phyloP scores from a whole-genome alignment of 92 coral and sea anemone genomes.

The Blastomussa wellsi region DNA sequence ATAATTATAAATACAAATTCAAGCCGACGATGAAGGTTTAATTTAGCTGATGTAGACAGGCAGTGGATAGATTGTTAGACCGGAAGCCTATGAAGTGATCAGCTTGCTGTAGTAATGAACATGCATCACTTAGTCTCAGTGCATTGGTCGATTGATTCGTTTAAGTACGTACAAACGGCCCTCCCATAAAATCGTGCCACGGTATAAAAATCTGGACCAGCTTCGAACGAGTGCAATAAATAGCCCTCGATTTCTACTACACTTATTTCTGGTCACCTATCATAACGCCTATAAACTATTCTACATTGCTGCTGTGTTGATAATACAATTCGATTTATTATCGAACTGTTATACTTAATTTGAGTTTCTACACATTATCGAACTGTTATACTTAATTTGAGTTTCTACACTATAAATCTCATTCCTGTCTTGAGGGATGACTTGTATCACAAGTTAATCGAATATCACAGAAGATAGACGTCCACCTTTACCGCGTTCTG shows the following conservation, averaged over 20 bases:
- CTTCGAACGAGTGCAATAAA: neutral
- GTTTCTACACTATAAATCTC: neutral
- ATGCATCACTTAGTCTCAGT: neutral
- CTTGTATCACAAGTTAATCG: neutral
- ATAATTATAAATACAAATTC: too few relatives aligned
- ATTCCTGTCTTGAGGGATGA: neutral
- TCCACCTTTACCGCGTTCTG: neutral
- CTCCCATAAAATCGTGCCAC: neutral
- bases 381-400: neutral
- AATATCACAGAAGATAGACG: neutral
- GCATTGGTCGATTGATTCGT: neutral
- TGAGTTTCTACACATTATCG: neutral
- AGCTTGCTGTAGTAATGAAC: neutral
- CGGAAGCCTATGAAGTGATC: too few relatives aligned
- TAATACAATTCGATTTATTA: neutral
- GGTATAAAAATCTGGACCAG: neutral
- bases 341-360: neutral
- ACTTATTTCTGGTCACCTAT: conserved; percentile 1
- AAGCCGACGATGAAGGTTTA: too few relatives aligned
- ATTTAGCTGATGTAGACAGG: too few relatives aligned
- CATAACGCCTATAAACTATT: conserved; percentile 20
- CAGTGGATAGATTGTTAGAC: too few relatives aligned
- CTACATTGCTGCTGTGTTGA: neutral
- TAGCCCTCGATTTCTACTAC: neutral
- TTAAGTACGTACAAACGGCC: neutral